Evolutionary conservation across 2,797 vertebrate genomes (phyloP).

Genomic region (Brachyalestes nurse): DNA sequence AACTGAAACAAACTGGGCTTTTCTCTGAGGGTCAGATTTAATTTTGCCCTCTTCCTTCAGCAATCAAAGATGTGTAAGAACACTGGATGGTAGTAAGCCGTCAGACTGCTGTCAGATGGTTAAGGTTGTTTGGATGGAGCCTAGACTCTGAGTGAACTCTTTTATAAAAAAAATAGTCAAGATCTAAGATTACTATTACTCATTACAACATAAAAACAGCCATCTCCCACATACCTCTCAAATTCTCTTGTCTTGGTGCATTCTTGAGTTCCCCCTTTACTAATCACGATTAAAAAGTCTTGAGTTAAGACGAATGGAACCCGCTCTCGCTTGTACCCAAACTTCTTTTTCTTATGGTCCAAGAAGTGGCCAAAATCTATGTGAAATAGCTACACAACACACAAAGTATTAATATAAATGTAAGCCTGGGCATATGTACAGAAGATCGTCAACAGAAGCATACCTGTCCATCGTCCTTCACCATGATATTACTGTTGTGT

Average conservation of each 20-base stretch:
- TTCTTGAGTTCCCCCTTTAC: constrained; percentile 84
- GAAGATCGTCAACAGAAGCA: background rate
- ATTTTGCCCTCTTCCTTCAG: constrained; percentile 18
- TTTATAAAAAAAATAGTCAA: background rate
- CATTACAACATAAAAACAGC: too few species aligned
- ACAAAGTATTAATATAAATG: background rate
- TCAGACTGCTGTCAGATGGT: constrained; percentile 29
- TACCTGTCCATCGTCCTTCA: constrained; percentile 87
- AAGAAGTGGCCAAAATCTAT: constrained; percentile 87
- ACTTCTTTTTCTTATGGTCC: constrained; percentile 89
- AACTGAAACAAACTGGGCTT: constrained; percentile 17
- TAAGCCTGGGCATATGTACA: background rate
- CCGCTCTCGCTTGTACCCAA: constrained; percentile 86
- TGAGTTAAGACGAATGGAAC: constrained; percentile 88
- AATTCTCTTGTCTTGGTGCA: constrained; percentile 88
- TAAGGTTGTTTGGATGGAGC: constrained; percentile 14
- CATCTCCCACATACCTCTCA: constrained; percentile 73
- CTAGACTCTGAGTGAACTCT: constrained; percentile 1
- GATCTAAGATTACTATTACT: too few species aligned
- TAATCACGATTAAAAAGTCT: constrained; percentile 88
- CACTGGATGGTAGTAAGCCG: background rate
- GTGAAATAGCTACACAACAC: constrained; percentile 78
- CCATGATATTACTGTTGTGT: constrained; percentile 90
- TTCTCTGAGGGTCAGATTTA: constrained; percentile 6
- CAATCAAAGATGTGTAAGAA: constrained; percentile 36